Evolutionary conservation across 1,140 invertebrate genomes (phyloP).

Genomic region (Bursaphelenchus mucronatus): DNA sequence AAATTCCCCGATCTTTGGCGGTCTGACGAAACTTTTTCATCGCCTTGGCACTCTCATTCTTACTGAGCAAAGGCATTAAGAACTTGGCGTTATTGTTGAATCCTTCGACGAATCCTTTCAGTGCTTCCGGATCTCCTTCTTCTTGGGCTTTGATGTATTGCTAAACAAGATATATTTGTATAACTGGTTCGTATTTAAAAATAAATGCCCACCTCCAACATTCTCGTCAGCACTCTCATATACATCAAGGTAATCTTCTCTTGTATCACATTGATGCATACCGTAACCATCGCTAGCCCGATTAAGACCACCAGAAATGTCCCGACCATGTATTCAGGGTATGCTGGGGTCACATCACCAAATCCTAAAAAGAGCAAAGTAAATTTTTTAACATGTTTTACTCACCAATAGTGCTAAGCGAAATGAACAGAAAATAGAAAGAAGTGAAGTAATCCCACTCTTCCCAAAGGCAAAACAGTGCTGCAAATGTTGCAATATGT

Average conservation of each 20-base stretch:
- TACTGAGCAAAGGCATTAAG: slow-evolving; percentile 56
- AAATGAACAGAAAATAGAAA: slow-evolving; percentile 60
- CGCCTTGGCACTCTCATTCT: slow-evolving; percentile 50
- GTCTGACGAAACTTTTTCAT: slow-evolving; percentile 54
- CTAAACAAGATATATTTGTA: slow-evolving; percentile 26
- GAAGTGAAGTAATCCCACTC: slow-evolving; percentile 58
- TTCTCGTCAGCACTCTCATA: slow-evolving; percentile 48
- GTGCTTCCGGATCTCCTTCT: slow-evolving; percentile 45
- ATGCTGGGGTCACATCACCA: slow-evolving; percentile 60
- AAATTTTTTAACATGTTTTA: slow-evolving; percentile 18
- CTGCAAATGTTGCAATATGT: slow-evolving; percentile 44
- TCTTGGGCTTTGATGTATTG: slow-evolving; percentile 51
- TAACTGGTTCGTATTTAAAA: background rate
- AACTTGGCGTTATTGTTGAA: slow-evolving; percentile 54
- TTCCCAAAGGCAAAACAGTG: slow-evolving; percentile 67
- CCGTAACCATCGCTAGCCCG: slow-evolving; percentile 84
- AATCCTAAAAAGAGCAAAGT: slow-evolving; percentile 30
- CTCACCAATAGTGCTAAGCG: slow-evolving; percentile 60
- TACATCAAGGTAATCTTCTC: slow-evolving; percentile 53
- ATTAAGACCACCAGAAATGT: slow-evolving; percentile 88
- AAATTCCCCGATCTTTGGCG: slow-evolving; percentile 48
- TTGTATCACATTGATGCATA: slow-evolving; percentile 74
- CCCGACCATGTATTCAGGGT: slow-evolving; percentile 84
- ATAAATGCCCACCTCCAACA: slow-evolving; percentile 38
- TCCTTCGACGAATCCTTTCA: slow-evolving; percentile 54